Conservation (phyloP, 2,113 vertebrate species). For the Myrmecophaga tridactyla region DNA sequence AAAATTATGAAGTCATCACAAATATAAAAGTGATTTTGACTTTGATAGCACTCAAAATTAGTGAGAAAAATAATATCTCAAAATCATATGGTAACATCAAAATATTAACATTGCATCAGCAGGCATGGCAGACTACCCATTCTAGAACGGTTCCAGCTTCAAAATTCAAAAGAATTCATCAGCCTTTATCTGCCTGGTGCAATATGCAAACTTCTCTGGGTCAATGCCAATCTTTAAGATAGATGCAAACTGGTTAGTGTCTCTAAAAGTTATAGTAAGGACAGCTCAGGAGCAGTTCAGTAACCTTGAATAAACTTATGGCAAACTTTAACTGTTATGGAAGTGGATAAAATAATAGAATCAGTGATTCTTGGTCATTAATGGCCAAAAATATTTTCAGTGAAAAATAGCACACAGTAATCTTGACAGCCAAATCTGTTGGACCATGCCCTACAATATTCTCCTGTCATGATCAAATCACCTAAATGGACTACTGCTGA, state of each 20-base stretch:
- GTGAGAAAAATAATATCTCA: slow-evolving; percentile 30
- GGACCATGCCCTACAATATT: neutral
- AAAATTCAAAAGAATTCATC: neutral
- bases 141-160: neutral
- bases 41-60: slow-evolving; percentile 51
- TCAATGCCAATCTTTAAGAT: neutral
- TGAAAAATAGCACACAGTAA: neutral
- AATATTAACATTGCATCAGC: slow-evolving; percentile 28
- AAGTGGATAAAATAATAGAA: neutral
- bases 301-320: neutral
- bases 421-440: neutral
- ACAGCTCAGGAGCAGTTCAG: neutral
- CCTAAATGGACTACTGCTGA: neutral
- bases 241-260: neutral
- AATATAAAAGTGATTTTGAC: slow-evolving; percentile 48
- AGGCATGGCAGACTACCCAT: neutral
- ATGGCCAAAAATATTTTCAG: slow-evolving; percentile 11
- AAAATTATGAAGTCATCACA: slow-evolving; percentile 49
- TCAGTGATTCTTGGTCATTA: neutral
- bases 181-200: neutral
- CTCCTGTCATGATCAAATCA: neutral
- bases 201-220: neutral
- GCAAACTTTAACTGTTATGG: neutral
- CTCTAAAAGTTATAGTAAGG: neutral
- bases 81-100: slow-evolving; percentile 44